These are phyloP conservation scores for Aleiodes leptofemur DNA, from an alignment of 2,888 invertebrate species.

Conservation along the genomic window DNA sequence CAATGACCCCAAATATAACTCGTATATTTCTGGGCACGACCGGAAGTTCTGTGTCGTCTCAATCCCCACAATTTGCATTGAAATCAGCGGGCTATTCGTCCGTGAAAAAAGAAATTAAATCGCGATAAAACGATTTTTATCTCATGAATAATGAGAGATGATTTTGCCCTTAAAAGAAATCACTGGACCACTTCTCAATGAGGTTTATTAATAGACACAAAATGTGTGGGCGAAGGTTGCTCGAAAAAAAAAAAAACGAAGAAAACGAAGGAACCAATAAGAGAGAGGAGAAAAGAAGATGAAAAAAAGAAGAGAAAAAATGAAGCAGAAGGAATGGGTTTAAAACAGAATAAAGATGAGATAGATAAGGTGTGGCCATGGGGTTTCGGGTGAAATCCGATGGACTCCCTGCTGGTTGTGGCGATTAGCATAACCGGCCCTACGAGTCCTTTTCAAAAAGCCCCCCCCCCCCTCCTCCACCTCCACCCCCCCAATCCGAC, in stretches of 20 bases:
- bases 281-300: conserved; percentile 4
- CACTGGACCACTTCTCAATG: background rate
- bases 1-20: background rate
- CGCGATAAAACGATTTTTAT: background rate
- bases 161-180: background rate
- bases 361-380: conserved; percentile 50
- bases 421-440: conserved; percentile 61
- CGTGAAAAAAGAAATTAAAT: background rate
- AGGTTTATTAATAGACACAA: conserved; percentile 33
- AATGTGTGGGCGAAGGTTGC: too few species aligned
- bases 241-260: background rate
- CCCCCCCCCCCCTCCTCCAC: conserved; percentile 22
- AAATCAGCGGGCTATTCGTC: conserved; percentile 16
- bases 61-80: conserved; percentile 20
- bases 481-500: background rate
- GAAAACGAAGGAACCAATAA: background rate
- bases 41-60: conserved; percentile 13
- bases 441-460: conserved; percentile 55
- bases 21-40: conserved; percentile 11
- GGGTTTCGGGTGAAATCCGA: conserved; percentile 50
- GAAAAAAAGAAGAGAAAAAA: too few species aligned
- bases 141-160: background rate
- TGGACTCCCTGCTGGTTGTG: conserved; percentile 50
- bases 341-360: conserved; percentile 36
- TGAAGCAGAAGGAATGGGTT: conserved; percentile 34